Conservation (phyloP, 1,140 invertebrate species). For the Helicoverpa armigera region DNA sequence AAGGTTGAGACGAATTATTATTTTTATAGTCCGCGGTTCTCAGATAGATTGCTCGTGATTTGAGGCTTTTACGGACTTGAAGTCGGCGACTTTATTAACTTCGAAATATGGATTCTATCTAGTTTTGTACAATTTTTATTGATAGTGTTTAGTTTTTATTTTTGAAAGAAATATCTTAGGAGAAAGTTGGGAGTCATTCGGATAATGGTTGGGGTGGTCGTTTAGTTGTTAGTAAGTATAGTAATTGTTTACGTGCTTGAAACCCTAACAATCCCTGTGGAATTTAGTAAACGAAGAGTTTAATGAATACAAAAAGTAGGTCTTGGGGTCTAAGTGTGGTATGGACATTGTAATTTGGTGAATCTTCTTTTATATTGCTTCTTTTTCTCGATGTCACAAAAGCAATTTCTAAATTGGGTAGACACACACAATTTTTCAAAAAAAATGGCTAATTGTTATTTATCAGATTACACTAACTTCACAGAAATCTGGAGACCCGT, state of each 20-base stretch:
- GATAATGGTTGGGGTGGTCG: neutral
- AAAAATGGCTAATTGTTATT: too few species aligned
- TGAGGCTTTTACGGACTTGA: constrained; percentile 69
- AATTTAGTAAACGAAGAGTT: too few species aligned
- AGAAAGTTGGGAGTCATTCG: neutral
- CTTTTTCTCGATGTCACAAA: too few species aligned
- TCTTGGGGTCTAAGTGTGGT: too few species aligned
- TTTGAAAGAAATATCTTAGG: neutral
- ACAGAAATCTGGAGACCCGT: neutral
- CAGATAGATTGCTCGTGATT: constrained; percentile 77
- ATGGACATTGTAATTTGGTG: too few species aligned
- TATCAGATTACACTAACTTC: neutral
- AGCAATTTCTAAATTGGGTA: too few species aligned
- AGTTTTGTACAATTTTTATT: constrained; percentile 34
- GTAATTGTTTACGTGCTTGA: neutral
- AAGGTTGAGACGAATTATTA: constrained; percentile 75
- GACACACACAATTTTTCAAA: too few species aligned
- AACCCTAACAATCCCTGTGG: neutral
- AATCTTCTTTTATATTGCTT: too few species aligned
- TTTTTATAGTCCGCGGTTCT: constrained; percentile 77
- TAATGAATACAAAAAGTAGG: too few species aligned
- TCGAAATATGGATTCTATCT: constrained; percentile 29
- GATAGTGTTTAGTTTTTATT: constrained; percentile 14
- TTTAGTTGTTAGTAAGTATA: neutral
- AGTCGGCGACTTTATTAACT: constrained; percentile 51